Evolutionary conservation across 2,113 vertebrate species (phyloP).

Genomic region (Nestor notabilis): DNA sequence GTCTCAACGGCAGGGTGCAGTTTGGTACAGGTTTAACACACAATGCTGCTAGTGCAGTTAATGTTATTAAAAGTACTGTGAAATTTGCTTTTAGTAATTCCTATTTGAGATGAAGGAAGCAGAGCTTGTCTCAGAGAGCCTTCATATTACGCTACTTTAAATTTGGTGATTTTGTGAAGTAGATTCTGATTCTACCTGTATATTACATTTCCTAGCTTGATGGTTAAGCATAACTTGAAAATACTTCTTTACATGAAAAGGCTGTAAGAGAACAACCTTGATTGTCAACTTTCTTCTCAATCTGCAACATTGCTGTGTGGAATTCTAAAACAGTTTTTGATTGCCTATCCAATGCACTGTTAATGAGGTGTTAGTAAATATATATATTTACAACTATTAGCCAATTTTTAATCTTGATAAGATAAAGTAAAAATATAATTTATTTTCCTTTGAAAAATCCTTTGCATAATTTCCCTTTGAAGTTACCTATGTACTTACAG

Average conservation of each 20-base stretch:
- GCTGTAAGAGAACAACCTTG: neutral
- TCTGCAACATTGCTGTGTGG: neutral
- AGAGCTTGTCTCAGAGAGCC: neutral
- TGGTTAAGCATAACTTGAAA: neutral
- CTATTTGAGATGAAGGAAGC: neutral
- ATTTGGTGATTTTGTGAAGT: neutral
- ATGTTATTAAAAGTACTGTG: neutral
- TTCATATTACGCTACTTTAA: neutral
- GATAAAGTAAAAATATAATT: neutral
- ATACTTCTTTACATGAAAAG: neutral
- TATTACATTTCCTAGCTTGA: neutral
- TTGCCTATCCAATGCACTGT: accelerated
- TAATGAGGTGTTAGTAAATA: neutral
- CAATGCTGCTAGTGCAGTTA: neutral
- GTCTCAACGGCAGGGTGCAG: accelerated
- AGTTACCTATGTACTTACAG: neutral
- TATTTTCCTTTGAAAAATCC: neutral
- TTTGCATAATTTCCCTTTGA: neutral
- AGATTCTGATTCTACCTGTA: neutral
- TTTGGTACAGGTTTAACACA: neutral
- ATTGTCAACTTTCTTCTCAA: neutral
- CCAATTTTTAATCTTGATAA: neutral
- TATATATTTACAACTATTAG: neutral
- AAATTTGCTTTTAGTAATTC: neutral
- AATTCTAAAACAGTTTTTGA: neutral